phyloP scores from a whole-genome alignment of 2,113 vertebrate genomes.

The Ptilorrhoa leucosticta region DNA sequence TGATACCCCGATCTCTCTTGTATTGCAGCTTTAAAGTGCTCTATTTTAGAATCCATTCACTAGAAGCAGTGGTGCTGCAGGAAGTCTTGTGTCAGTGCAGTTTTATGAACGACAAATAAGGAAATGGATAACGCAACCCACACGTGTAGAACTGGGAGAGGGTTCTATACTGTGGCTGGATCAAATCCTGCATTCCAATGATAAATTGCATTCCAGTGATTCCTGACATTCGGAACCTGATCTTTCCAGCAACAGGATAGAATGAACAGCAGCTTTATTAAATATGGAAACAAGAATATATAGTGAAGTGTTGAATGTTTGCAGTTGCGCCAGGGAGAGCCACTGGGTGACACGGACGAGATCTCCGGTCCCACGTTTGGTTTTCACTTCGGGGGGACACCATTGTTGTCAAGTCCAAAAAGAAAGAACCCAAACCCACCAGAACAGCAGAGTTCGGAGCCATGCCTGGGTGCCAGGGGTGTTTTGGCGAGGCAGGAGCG shows the following conservation, averaged over 20 bases:
- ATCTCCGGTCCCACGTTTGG: background rate
- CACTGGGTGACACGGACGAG: background rate
- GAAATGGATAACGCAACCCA: slow-evolving; percentile 1
- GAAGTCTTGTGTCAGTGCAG: slow-evolving; percentile 26
- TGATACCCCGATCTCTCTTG: slow-evolving; percentile 28
- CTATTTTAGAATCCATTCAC: slow-evolving; percentile 55
- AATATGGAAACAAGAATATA: background rate
- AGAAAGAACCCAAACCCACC: accelerated
- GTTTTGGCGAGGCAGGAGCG: accelerated
- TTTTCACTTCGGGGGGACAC: background rate
- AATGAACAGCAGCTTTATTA: slow-evolving; percentile 56
- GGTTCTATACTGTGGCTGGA: slow-evolving; percentile 64
- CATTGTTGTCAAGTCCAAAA: background rate
- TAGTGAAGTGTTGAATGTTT: slow-evolving; percentile 17
- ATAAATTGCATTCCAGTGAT: background rate
- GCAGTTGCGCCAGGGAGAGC: slow-evolving; percentile 15
- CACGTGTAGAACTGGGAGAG: background rate
- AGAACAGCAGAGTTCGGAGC: accelerated
- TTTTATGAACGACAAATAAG: background rate
- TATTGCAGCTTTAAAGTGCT: slow-evolving; percentile 83
- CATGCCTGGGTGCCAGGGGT: accelerated
- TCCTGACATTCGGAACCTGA: slow-evolving; percentile 40
- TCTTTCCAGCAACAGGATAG: slow-evolving; percentile 63
- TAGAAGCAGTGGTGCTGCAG: slow-evolving; percentile 69
- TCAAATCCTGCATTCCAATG: slow-evolving; percentile 26